Evolutionary conservation across 2,888 invertebrate species (phyloP), one percentile per base, ranked within the genome.

Genomic region (Ganaspis brasiliensis): DNA sequence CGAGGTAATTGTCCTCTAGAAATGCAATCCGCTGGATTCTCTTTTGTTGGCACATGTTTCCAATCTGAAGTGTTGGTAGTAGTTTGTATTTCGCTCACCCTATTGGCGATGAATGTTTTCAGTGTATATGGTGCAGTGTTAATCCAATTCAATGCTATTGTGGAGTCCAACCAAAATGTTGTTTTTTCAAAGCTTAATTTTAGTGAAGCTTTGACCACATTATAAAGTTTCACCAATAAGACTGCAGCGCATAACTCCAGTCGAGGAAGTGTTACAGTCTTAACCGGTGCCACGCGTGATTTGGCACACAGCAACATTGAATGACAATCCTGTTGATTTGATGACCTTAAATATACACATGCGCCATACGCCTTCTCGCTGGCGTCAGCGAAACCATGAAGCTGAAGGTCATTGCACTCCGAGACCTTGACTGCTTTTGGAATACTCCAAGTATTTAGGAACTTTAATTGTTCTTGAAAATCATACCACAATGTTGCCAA

Each of bases 1-100:
- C 4, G 12, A 2, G 45, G 45, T 45, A 45, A 45, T 57, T 81
- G 79, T 16, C 80, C 78, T 16, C 82, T 56, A 1, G 79, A 84
- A 2, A 81, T 61, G 0, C 74, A 40, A 52, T 83, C 81, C 2
- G 83, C 83, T 19, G 81, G 81, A 49, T 83, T 84, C 9, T 83
- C 67, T 2, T 72, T 72, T 0, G 78, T 61, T 2, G 59, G 52
- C 0, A 82, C 78, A 37, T 81, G 76, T 45, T 77, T 70, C 84
- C 83, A 81, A 12, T 78, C 49, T 4, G 72, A 63, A 8, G 72
- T 16, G 0, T 74, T 45, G 10, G 55, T 49, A 2, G 78, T 10
- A 8, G 49, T 21, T n/a, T 84, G 83, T 16, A 86, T 84, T 31
- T 82, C 78, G 0, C 72, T n/a, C 0, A 81, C 78, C 0, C 81